Conservation (phyloP, 1,140 invertebrate species). For the Drosophila azteca region DNA sequence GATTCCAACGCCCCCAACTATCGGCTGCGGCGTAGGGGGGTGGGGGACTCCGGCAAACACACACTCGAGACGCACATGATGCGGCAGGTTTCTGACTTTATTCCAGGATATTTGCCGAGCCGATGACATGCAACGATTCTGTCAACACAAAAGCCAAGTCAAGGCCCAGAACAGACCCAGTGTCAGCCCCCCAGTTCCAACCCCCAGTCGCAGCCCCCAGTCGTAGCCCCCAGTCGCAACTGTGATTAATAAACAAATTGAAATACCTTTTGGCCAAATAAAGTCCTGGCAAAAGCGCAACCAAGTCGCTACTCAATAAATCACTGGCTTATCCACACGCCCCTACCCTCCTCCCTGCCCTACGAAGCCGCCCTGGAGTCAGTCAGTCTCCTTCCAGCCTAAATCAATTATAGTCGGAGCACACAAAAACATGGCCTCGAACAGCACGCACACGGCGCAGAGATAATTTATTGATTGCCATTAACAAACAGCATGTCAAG, state of each 20-base stretch:
- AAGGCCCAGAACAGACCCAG: constrained; percentile 1
- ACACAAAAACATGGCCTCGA: constrained; percentile 58
- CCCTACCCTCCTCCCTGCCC: not conserved
- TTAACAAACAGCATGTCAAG: constrained; percentile 72
- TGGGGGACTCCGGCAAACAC: not conserved
- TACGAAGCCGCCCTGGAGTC: not conserved
- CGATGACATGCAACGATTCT: constrained; percentile 53
- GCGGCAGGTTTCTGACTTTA: constrained; percentile 1
- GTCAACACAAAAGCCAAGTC: constrained; percentile 47
- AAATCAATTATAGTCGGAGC: constrained; percentile 61
- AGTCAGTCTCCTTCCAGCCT: constrained; percentile 5
- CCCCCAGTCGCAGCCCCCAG: constrained; percentile 7
- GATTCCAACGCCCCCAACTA: too few relatives aligned
- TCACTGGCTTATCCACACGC: constrained; percentile 55
- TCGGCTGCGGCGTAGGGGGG: too few relatives aligned
- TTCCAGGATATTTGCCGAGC: constrained; percentile 20
- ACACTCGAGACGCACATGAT: constrained; percentile 15
- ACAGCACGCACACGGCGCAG: constrained; percentile 31
- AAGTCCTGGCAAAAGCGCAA: constrained; percentile 15
- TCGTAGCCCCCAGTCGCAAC: constrained; percentile 13
- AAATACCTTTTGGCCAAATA: constrained; percentile 47
- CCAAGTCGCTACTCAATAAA: constrained; percentile 58
- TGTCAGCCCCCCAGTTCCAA: not conserved
- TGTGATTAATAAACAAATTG: constrained; percentile 64
- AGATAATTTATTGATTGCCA: constrained; percentile 74